phyloP scores from a whole-genome alignment of 2,888 invertebrate genomes.

The Tyria jacobaeae region DNA sequence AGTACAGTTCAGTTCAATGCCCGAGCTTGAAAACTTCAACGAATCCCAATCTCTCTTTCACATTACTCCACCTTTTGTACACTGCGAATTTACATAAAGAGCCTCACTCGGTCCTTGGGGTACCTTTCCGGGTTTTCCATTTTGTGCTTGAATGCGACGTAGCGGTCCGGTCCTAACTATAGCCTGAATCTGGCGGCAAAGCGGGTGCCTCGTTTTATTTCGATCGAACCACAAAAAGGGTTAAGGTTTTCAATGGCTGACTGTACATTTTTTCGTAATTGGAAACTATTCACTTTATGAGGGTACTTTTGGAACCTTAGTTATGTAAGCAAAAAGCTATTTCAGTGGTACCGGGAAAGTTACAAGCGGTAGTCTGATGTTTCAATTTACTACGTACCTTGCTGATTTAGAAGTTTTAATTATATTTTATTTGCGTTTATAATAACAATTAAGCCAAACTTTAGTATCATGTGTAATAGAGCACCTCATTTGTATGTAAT shows the following conservation, averaged over 20 bases:
- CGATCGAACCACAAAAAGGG: slow-evolving; percentile 65
- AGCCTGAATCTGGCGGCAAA: slow-evolving; percentile 70
- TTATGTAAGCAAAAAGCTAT: slow-evolving; percentile 33
- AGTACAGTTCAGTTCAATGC: slow-evolving; percentile 54
- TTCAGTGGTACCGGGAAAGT: slow-evolving; percentile 37
- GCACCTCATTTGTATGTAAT: no score
- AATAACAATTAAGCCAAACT: no score
- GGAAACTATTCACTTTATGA: slow-evolving; percentile 53
- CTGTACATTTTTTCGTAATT: slow-evolving; percentile 58
- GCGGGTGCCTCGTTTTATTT: slow-evolving; percentile 72
- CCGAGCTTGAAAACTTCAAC: slow-evolving; percentile 65
- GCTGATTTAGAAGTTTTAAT: slow-evolving; percentile 7
- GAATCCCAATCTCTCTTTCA: slow-evolving; percentile 76
- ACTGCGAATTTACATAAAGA: slow-evolving; percentile 82
- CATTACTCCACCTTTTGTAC: slow-evolving; percentile 79
- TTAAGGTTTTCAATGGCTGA: slow-evolving; percentile 50
- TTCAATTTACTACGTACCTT: slow-evolving; percentile 1
- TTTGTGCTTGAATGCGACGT: slow-evolving; percentile 79
- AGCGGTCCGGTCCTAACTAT: slow-evolving; percentile 63
- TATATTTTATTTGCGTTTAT: not conserved
- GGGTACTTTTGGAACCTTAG: slow-evolving; percentile 38
- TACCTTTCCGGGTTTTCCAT: slow-evolving; percentile 81
- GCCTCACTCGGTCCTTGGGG: slow-evolving; percentile 77
- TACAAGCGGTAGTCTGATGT: slow-evolving; percentile 27
- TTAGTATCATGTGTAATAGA: no score